These are phyloP conservation scores for Drosophila lacertosa DNA, from an alignment of 1,140 invertebrate species.

Conservation along the genomic window DNA sequence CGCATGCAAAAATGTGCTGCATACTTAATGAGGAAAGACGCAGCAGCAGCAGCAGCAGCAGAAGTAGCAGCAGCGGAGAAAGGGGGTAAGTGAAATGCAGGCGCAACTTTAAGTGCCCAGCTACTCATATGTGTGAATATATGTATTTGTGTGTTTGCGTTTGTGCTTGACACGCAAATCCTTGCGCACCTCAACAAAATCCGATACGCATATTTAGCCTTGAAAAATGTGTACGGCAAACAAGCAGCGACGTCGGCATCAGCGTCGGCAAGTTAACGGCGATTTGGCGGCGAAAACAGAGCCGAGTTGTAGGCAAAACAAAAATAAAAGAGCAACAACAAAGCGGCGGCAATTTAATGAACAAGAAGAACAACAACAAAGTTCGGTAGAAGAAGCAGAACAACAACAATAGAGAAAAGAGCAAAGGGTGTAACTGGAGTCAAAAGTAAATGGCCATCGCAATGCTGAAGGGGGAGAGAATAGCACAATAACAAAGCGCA, in stretches of 20 bases:
- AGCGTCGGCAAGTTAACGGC: slow-evolving; percentile 22
- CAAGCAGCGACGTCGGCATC: slow-evolving; percentile 5
- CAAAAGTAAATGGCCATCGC: slow-evolving; percentile 42
- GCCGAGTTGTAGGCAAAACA: not conserved
- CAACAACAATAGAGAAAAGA: slow-evolving; percentile 24
- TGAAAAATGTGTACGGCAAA: slow-evolving; percentile 53
- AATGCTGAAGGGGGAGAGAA: slow-evolving; percentile 9
- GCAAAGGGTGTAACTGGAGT: slow-evolving; percentile 56
- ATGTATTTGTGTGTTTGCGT: not conserved
- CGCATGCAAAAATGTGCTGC: slow-evolving; percentile 57
- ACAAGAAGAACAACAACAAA: slow-evolving; percentile 29
- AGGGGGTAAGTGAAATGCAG: slow-evolving; percentile 58
- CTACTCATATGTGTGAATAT: not conserved
- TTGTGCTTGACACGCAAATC: slow-evolving; percentile 40
- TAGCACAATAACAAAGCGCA: slow-evolving; percentile 35
- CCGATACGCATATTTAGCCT: slow-evolving; percentile 74
- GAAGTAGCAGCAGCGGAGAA: slow-evolving; percentile 1
- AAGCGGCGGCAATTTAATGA: slow-evolving; percentile 13
- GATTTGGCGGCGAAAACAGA: slow-evolving; percentile 28
- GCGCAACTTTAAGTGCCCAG: slow-evolving; percentile 26
- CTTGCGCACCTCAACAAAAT: slow-evolving; percentile 45
- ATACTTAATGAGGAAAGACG: slow-evolving; percentile 50
- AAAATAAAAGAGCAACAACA: not conserved
- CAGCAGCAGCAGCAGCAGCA: slow-evolving; percentile 18
- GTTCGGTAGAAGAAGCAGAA: slow-evolving; percentile 22